phyloP scores from a whole-genome alignment of 2,113 vertebrate species.

The Taxidea taxus region DNA sequence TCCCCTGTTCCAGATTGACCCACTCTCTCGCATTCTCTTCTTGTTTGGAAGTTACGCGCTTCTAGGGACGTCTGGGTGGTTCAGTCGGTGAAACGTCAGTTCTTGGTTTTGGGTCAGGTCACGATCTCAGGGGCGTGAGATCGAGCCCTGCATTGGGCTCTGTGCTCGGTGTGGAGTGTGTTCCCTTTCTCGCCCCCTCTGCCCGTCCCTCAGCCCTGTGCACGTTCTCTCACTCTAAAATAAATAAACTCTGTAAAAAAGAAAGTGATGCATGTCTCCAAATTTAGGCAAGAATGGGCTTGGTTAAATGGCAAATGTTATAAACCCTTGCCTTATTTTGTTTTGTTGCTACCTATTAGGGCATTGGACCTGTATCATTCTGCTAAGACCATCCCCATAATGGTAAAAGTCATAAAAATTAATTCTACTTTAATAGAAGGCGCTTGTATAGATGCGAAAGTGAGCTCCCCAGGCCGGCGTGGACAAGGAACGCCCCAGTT shows the following conservation, averaged over 20 bases:
- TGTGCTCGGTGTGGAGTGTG: no score
- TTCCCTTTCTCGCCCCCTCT: no score
- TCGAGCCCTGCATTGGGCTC: no score
- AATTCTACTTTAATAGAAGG: neutral
- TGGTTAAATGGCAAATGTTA: no score
- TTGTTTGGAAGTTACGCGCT: neutral
- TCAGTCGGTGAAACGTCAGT: neutral
- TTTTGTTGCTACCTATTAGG: rapidly evolving
- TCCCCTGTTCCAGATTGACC: neutral
- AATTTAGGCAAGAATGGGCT: neutral
- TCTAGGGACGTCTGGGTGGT: neutral
- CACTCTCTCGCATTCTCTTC: neutral
- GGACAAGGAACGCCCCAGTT: neutral
- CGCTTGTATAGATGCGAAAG: rapidly evolving
- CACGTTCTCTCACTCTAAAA: neutral
- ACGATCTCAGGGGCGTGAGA: neutral
- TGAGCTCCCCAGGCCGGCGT: rapidly evolving
- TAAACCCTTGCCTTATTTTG: neutral
- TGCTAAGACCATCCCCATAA: neutral
- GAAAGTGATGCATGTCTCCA: neutral
- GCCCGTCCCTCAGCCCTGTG: rapidly evolving
- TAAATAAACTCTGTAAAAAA: neutral
- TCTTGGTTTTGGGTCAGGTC: neutral
- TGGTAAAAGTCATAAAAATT: neutral
- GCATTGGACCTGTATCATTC: neutral